Evolutionary conservation across 1,140 invertebrate species (phyloP).

Genomic region (Oedothorax gibbosus): DNA sequence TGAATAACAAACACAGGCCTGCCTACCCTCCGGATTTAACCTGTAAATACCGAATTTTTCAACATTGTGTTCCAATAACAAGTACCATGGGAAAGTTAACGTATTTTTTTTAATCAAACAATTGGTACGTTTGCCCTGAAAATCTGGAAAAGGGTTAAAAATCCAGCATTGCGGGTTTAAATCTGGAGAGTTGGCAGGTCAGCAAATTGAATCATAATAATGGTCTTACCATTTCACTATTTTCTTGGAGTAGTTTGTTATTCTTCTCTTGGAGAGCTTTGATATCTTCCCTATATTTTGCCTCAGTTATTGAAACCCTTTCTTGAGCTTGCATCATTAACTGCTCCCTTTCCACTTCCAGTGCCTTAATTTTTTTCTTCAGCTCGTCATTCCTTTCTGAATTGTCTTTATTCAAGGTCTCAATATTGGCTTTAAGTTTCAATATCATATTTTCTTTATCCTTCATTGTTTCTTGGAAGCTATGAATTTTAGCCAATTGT

Average conservation of each 20-base stretch:
- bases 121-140: no score
- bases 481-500: constrained; percentile 19
- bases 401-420: constrained; percentile 24
- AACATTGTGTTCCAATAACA: no score
- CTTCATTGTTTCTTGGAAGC: constrained; percentile 49
- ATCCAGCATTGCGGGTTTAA: neutral
- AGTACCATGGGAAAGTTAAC: no score
- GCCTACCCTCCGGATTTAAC: no score
- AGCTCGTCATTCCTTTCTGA: constrained; percentile 32
- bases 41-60: no score
- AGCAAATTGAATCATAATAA: neutral
- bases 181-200: neutral
- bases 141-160: no score
- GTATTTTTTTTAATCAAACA: no score
- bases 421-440: constrained; percentile 33
- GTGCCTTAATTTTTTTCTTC: constrained; percentile 23
- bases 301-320: constrained; percentile 41
- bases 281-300: constrained; percentile 48
- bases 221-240: constrained; percentile 40
- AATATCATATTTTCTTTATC: constrained; percentile 51
- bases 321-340: constrained; percentile 51
- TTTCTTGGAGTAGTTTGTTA: constrained; percentile 27
- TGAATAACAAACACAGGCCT: no score
- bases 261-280: constrained; percentile 29
- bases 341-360: constrained; percentile 42